These are phyloP conservation scores for Casuarius casuarius DNA, from an alignment of 2,113 vertebrate species.

Conservation along the genomic window DNA sequence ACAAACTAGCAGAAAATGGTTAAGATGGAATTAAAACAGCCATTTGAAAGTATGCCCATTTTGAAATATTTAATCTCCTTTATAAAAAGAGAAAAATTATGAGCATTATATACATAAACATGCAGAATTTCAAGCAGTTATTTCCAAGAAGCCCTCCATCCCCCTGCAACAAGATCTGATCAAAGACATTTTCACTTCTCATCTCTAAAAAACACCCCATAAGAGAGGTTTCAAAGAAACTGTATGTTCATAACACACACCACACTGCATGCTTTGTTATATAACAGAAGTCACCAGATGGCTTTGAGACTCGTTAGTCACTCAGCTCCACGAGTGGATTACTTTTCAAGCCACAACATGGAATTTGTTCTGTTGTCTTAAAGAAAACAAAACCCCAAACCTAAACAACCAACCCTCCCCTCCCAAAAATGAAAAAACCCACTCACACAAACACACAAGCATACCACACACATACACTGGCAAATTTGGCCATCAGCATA, in stretches of 20 bases:
- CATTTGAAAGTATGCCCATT: background rate
- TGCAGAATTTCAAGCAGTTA: background rate
- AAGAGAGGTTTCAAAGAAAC: background rate
- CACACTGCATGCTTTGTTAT: background rate
- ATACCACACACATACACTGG: no score
- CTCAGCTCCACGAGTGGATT: background rate
- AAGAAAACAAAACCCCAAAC: background rate
- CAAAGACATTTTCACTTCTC: background rate
- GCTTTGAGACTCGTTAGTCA: background rate
- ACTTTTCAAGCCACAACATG: background rate
- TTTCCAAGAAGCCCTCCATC: background rate
- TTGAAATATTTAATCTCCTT: background rate
- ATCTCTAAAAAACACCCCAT: background rate
- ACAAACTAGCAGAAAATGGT: background rate
- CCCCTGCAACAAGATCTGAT: background rate
- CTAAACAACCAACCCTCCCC: no score
- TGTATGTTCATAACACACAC: background rate
- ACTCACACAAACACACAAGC: no score
- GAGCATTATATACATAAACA: background rate
- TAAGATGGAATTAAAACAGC: background rate
- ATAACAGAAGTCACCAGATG: constrained; percentile 20
- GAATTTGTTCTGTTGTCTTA: background rate
- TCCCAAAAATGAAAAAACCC: no score
- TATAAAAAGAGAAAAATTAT: background rate
- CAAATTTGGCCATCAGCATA: background rate